These are phyloP conservation scores for Brachyhypopomus gauderio DNA, from an alignment of 2,113 vertebrate species.

Conservation along the genomic window DNA sequence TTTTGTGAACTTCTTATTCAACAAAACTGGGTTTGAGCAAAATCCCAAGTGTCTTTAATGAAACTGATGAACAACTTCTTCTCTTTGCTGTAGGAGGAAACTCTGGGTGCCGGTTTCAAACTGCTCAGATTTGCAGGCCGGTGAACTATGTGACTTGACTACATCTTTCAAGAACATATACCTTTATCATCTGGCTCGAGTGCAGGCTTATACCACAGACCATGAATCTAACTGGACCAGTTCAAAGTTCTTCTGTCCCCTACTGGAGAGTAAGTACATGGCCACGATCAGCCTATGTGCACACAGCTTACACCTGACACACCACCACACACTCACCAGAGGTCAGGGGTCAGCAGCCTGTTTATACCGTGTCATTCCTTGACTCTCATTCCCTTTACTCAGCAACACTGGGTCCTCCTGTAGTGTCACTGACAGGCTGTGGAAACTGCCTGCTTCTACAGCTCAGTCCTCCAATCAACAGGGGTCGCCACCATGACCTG, in stretches of 20 bases:
- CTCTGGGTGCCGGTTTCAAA: conserved; percentile 54
- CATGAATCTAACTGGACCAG: conserved; percentile 62
- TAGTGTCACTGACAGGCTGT: conserved; percentile 63
- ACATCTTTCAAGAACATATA: conserved; percentile 35
- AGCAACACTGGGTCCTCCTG: conserved; percentile 67
- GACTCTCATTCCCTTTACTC: not conserved
- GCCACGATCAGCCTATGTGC: not conserved
- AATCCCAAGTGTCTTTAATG: not conserved
- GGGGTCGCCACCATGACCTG: not conserved
- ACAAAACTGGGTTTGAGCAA: not conserved
- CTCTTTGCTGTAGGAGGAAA: conserved; percentile 42
- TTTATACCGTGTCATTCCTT: not conserved
- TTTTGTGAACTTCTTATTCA: too few species aligned
- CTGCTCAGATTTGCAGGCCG: conserved; percentile 53
- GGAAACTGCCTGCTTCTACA: conserved; percentile 69
- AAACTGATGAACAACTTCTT: not conserved
- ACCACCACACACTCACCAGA: too few species aligned
- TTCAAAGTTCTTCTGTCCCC: conserved; percentile 57
- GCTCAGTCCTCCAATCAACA: conserved; percentile 39
- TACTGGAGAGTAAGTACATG: conserved; percentile 65
- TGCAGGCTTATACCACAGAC: conserved; percentile 54
- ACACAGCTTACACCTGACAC: not conserved
- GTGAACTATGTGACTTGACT: conserved; percentile 65
- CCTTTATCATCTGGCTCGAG: conserved; percentile 46
- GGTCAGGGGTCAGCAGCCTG: too few species aligned